Percentiles rank a stretch among this genome's conserved stretches.
phyloP scores from a whole-genome alignment of 1,140 invertebrate genomes.

The Bombus superbus region DNA sequence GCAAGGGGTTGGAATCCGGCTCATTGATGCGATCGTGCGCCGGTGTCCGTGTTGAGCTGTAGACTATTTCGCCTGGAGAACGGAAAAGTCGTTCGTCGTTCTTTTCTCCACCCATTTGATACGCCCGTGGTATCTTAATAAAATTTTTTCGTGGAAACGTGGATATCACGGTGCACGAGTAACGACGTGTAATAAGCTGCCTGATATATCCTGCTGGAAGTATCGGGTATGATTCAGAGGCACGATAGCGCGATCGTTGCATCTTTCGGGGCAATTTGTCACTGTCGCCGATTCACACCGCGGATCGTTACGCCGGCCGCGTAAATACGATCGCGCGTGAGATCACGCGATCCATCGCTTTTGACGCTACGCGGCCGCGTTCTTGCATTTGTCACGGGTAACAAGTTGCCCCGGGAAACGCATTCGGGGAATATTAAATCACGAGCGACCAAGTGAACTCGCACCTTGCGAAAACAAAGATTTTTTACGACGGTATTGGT shows the following conservation, averaged over 20 bases:
- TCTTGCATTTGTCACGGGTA: constrained; percentile 4
- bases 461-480: not conserved
- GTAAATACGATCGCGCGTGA: constrained; percentile 30
- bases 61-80: constrained; percentile 20
- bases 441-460: not conserved
- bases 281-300: constrained; percentile 24
- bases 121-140: constrained; percentile 7
- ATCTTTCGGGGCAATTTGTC: constrained; percentile 50
- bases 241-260: constrained; percentile 46
- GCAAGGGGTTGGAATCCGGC: constrained; percentile 44
- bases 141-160: not conserved
- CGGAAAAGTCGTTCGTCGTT: not conserved
- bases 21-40: constrained; percentile 34
- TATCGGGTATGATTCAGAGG: constrained; percentile 54
- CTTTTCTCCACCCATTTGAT: constrained; percentile 20
- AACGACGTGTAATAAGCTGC: constrained; percentile 49
- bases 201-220: constrained; percentile 42
- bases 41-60: constrained; percentile 19
- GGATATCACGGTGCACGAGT: not conserved
- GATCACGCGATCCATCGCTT: constrained; percentile 12
- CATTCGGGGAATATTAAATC: constrained; percentile 18
- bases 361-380: not conserved
- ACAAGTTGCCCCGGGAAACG: constrained; percentile 8
- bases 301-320: not conserved
- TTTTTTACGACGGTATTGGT: not conserved